Conservation (phyloP, 2,888 invertebrate genomes). For the Pollenia amentaria region DNA sequence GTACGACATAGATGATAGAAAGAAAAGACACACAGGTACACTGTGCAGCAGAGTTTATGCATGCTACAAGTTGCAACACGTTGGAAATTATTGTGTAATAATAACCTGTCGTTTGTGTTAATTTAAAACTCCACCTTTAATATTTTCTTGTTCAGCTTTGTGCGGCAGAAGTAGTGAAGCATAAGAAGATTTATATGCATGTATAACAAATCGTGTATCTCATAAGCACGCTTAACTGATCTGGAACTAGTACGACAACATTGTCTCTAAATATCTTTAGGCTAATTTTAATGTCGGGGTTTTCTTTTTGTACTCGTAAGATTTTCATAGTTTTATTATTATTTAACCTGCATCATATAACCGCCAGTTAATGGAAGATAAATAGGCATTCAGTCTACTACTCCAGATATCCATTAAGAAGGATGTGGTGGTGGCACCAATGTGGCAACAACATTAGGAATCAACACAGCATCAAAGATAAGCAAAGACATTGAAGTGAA, state of each 20-base stretch:
- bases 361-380: slow-evolving; percentile 43
- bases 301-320: neutral
- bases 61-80: slow-evolving; percentile 21
- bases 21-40: neutral
- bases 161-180: neutral
- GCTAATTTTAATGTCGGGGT: slow-evolving; percentile 41
- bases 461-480: slow-evolving; percentile 30
- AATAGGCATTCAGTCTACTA: slow-evolving; percentile 59
- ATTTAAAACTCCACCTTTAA: slow-evolving; percentile 72
- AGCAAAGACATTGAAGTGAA: slow-evolving; percentile 45
- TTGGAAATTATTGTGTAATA: slow-evolving; percentile 61
- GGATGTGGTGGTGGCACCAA: slow-evolving; percentile 2
- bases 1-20: neutral
- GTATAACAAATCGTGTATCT: slow-evolving; percentile 25
- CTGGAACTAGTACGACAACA: slow-evolving; percentile 58
- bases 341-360: slow-evolving; percentile 20
- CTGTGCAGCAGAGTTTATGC: slow-evolving; percentile 4
- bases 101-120: slow-evolving; percentile 69
- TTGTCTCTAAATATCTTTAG: slow-evolving; percentile 61
- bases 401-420: slow-evolving; percentile 4
- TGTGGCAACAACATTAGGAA: slow-evolving; percentile 24
- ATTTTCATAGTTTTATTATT: slow-evolving; percentile 17
- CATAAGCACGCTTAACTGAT: slow-evolving; percentile 49
- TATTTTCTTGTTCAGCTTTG: neutral
- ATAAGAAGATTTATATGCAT: slow-evolving; percentile 34